phyloP scores from a whole-genome alignment of 2,888 invertebrate genomes.

The Napeogenes inachia region DNA sequence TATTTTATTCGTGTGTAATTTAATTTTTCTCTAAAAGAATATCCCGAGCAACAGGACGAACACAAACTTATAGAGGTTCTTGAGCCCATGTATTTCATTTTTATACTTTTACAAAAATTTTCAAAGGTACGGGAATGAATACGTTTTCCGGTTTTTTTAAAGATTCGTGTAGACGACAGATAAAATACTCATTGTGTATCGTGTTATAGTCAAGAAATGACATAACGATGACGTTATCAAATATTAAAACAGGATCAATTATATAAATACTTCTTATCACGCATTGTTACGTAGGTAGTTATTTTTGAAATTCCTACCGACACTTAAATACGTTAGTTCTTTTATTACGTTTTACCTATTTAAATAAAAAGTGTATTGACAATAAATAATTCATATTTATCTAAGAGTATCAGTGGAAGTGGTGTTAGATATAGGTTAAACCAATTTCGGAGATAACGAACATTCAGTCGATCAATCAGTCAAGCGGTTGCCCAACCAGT shows the following conservation, averaged over 20 bases:
- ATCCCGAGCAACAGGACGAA: conserved; percentile 15
- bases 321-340: too few relatives aligned
- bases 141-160: conserved; percentile 11
- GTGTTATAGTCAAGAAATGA: too few relatives aligned
- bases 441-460: background rate
- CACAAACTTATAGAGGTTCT: conserved; percentile 10
- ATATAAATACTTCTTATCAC: too few relatives aligned
- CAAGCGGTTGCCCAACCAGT: conserved; percentile 23
- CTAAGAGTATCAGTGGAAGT: background rate
- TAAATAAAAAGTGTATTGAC: too few relatives aligned
- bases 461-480: background rate
- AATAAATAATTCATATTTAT: too few relatives aligned
- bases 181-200: too few relatives aligned
- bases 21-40: conserved; percentile 11
- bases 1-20: conserved; percentile 39
- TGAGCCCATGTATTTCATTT: conserved; percentile 14
- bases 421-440: background rate
- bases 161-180: too few relatives aligned
- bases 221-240: too few relatives aligned
- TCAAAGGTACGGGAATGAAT: background rate
- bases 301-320: too few relatives aligned
- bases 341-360: too few relatives aligned
- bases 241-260: too few relatives aligned
- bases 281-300: too few relatives aligned
- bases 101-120: conserved; percentile 5